These are phyloP conservation scores for Podarcis muralis DNA, from an alignment of 2,113 vertebrate genomes.

Conservation along the genomic window DNA sequence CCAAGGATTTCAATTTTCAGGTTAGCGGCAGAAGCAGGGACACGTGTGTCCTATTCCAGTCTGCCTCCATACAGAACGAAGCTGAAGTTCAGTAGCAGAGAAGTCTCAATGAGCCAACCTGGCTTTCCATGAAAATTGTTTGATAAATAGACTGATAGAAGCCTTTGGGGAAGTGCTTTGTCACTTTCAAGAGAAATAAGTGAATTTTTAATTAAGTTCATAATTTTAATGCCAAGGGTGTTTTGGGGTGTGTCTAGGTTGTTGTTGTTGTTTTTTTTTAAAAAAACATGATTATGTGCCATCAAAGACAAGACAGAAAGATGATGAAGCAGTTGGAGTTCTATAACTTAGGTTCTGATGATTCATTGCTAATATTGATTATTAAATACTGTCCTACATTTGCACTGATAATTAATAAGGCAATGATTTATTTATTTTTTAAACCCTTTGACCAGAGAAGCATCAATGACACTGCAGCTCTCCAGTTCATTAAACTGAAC, in stretches of 20 bases:
- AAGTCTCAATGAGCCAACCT: neutral
- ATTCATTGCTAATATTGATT: conserved; percentile 53
- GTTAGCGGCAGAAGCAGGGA: neutral
- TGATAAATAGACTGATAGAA: conserved; percentile 66
- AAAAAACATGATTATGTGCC: conserved; percentile 41
- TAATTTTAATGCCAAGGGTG: conserved; percentile 58
- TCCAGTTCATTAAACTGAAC: neutral
- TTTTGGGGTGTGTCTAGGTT: neutral
- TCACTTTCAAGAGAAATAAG: conserved; percentile 63
- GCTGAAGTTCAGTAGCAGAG: neutral
- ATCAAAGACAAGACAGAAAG: conserved; percentile 53
- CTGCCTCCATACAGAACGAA: conserved; percentile 30
- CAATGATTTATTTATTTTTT: neutral
- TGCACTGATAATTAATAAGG: conserved; percentile 49
- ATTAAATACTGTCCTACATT: conserved; percentile 58
- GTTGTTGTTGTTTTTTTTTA: neutral
- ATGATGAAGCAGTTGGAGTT: conserved; percentile 53
- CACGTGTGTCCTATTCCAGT: neutral
- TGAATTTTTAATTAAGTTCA: conserved; percentile 76
- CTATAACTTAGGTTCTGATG: conserved; percentile 47
- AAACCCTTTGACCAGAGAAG: neutral
- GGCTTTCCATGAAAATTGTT: conserved; percentile 29
- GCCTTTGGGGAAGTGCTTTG: conserved; percentile 59
- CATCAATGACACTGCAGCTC: conserved; percentile 35
- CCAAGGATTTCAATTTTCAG: too few relatives aligned